Base-by-base conservation (phyloP, 2,888 invertebrate species). In the Rugalucina vietnamica region DNA sequence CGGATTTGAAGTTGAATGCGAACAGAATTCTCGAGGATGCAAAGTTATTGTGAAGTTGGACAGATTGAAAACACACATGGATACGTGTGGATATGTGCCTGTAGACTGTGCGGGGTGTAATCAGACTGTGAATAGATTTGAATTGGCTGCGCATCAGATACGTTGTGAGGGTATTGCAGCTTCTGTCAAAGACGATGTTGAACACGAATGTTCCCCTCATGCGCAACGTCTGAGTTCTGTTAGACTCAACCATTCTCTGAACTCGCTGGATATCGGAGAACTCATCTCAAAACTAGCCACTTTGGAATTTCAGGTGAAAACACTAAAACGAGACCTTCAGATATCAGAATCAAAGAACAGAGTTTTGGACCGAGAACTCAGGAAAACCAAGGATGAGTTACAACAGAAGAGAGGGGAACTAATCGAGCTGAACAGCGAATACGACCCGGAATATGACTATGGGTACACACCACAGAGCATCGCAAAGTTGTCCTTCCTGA, bases 101-200 rank as follows among this genome's bases (percentile, higher is more conserved):
- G 91, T 93, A 5, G 76, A 90, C n/a, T 94, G 94, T 85, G 93
- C 91, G 0, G 93, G 93, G 0, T 94, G 94, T 84, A 87, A 81
- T 27, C 75, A 79, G 32, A 87, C 84, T 3, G 90, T 94, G 5
- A 90, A 88, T 77, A 84, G 91, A 34, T 85, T 87, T 27, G 91
- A 93, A 50, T 89, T 94, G 27, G 89, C 93, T 0, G 82, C 88
- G 1, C 94, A 94, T 80, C 93, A 93, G 76, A 90, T 93, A 57
- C 74, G 87, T 21, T 94, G 94, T 77, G 89, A 90, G n/a, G 93
- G 89, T 14, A 92, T 94, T 27, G 96, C 97, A 95, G 95, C 96
- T 95, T 95, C 90, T 0, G 74, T 92, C 27, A 72, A 81, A 12
- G 91, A 91, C 27, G 91, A 91, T 12, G n/a, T n/a, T n/a, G 89